Percentiles rank a stretch among this genome's conserved stretches.
Evolutionary conservation across 2,113 vertebrate genomes (phyloP).

Genomic region (Mustela nigripes): DNA sequence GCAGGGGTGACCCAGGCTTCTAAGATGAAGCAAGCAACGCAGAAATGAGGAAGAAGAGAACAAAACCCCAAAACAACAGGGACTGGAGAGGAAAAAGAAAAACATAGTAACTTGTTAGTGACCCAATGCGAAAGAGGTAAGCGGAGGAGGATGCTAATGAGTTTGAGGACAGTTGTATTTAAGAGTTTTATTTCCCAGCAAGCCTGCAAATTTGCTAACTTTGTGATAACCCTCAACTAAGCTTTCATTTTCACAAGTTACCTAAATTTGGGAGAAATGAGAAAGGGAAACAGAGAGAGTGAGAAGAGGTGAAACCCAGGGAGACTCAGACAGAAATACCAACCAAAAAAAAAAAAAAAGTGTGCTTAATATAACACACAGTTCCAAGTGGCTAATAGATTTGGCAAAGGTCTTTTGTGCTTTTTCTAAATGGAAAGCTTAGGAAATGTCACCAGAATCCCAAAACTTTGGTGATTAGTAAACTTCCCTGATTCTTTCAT

Average conservation of each 20-base stretch:
- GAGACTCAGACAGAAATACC: neutral
- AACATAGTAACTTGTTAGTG: conserved; percentile 71
- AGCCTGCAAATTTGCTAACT: neutral
- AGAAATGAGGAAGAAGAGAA: conserved; percentile 61
- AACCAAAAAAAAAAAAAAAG: neutral
- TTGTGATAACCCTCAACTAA: neutral
- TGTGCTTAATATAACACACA: neutral
- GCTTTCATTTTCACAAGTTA: conserved; percentile 45
- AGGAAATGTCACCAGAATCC: neutral
- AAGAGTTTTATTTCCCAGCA: conserved; percentile 67
- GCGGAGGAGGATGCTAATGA: conserved; percentile 6
- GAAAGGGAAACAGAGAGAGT: neutral
- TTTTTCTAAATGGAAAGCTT: conserved; percentile 45
- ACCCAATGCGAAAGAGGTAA: conserved; percentile 82
- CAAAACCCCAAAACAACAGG: conserved; percentile 72
- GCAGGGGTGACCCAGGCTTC: neutral
- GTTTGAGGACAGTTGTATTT: conserved; percentile 76
- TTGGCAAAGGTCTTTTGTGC: neutral
- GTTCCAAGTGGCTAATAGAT: neutral
- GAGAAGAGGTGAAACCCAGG: neutral
- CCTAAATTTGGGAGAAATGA: neutral
- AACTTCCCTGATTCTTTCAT: conserved; percentile 29
- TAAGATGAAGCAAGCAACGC: conserved; percentile 13
- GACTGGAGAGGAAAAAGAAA: conserved; percentile 78
- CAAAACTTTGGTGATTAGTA: neutral